phyloP scores from a whole-genome alignment of 37 sponge, comb jelly and placozoan genomes.

The Haliclona indistincta region DNA sequence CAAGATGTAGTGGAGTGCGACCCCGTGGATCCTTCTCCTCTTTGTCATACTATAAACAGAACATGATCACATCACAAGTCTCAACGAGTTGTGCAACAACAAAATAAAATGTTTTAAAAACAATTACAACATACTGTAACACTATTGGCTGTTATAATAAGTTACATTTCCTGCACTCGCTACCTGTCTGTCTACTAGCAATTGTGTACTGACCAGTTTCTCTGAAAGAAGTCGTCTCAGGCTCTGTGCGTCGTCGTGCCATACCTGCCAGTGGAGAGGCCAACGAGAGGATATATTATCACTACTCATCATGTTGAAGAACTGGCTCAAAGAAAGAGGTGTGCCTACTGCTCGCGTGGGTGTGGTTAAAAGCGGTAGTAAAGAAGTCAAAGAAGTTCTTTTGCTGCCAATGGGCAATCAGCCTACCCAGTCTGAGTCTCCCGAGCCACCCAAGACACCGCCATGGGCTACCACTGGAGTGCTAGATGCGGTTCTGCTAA shows the following conservation, averaged over 20 bases:
- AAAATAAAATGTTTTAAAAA: background rate
- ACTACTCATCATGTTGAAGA: too few species aligned
- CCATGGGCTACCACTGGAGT: conserved; percentile 17
- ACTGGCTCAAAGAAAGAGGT: too few species aligned
- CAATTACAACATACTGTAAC: background rate
- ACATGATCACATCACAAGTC: background rate
- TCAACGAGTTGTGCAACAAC: background rate
- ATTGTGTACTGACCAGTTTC: conserved; percentile 25
- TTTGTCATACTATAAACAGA: conserved; percentile 57
- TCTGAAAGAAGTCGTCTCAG: conserved; percentile 38
- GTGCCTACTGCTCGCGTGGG: too few species aligned
- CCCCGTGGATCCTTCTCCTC: conserved; percentile 86
- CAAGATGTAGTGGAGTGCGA: conserved; percentile 89
- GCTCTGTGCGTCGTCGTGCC: conserved; percentile 52
- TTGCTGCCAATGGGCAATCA: too few species aligned
- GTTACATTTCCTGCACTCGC: background rate
- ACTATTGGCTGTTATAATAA: background rate
- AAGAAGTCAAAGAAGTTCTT: too few species aligned
- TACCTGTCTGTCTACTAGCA: conserved; percentile 1
- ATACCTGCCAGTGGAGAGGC: conserved; percentile 88
- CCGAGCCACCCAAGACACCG: too few species aligned
- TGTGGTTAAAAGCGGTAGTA: too few species aligned
- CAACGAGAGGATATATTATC: conserved; percentile 19
- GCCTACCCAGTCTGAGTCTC: too few species aligned
- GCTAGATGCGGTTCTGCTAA: background rate